These are phyloP conservation scores for Oreochromis niloticus DNA, from an alignment of 2,113 vertebrate species.

Conservation along the genomic window DNA sequence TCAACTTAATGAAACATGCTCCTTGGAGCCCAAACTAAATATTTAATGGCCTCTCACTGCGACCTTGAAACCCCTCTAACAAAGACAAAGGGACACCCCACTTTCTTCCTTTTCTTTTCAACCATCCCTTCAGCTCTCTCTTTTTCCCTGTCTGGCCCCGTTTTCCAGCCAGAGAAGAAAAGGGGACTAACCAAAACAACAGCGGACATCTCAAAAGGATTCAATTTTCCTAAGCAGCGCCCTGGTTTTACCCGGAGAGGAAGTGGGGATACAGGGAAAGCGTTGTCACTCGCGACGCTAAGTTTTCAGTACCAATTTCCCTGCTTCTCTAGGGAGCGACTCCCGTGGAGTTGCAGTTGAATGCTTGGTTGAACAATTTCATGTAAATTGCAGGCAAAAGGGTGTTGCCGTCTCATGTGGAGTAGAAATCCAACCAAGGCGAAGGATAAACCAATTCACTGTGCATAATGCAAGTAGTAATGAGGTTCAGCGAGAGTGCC, in stretches of 20 bases:
- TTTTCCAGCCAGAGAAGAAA: not conserved
- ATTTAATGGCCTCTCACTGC: slow-evolving; percentile 54
- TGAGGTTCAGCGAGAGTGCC: not conserved
- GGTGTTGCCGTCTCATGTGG: not conserved
- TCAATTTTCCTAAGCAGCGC: not conserved
- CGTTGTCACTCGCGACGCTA: not conserved
- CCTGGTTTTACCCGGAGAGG: not conserved
- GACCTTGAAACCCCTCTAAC: slow-evolving; percentile 44
- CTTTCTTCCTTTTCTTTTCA: not conserved
- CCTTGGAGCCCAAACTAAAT: slow-evolving; percentile 57
- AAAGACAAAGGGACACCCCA: slow-evolving; percentile 35
- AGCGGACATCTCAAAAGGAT: not conserved
- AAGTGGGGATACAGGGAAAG: not conserved
- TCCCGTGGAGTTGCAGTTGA: not conserved
- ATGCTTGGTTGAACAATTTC: slow-evolving; percentile 15
- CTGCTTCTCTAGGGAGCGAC: not conserved
- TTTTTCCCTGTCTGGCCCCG: not conserved
- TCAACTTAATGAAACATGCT: slow-evolving; percentile 62
- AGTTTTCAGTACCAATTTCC: slow-evolving; percentile 13
- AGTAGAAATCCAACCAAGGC: not conserved
- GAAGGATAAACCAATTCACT: not conserved
- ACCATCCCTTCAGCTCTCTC: not conserved
- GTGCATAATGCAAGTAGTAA: not conserved
- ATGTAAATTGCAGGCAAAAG: not conserved
- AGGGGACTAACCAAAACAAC: not conserved